Evolutionary conservation across 2,113 vertebrate species (phyloP).

Genomic region (Pseudorasbora parva): DNA sequence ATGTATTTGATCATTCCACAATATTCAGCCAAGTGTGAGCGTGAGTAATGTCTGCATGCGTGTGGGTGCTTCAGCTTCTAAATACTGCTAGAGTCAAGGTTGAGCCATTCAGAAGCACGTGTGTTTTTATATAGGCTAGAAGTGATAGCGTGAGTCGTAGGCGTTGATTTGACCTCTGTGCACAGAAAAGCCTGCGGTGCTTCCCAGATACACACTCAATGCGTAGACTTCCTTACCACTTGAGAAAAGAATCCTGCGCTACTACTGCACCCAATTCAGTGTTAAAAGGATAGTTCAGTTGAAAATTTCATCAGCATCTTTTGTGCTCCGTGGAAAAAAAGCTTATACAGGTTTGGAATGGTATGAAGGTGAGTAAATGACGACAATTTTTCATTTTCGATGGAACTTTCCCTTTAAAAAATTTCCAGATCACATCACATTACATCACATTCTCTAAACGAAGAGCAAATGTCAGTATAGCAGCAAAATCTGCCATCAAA

Average conservation of each 20-base stretch:
- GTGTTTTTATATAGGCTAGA: not conserved
- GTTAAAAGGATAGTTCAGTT: not conserved
- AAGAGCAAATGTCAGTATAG: not conserved
- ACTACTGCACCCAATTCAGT: not conserved
- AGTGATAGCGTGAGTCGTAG: not conserved
- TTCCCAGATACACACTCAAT: slow-evolving; percentile 5
- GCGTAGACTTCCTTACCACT: not conserved
- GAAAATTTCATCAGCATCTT: not conserved
- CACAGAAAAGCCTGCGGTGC: not conserved
- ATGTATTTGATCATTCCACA: not conserved
- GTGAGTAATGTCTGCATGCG: not conserved
- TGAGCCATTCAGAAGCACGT: not conserved
- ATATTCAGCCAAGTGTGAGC: not conserved
- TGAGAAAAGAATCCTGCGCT: not conserved
- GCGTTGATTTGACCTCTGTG: slow-evolving; percentile 16
- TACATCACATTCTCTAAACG: not conserved
- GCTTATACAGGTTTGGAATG: not conserved
- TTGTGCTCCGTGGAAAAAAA: not conserved
- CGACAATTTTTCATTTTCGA: not conserved
- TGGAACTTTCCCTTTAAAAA: not conserved
- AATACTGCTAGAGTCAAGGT: not conserved
- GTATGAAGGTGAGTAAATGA: not conserved
- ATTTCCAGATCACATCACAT: not conserved
- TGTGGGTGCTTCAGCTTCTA: slow-evolving; percentile 37
- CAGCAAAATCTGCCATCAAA: not conserved